A percentile compares a stretch with the other conserved stretches of the same genome.
Conservation (phyloP, 2,797 vertebrate genomes). For the Macrochelys suwanniensis region DNA sequence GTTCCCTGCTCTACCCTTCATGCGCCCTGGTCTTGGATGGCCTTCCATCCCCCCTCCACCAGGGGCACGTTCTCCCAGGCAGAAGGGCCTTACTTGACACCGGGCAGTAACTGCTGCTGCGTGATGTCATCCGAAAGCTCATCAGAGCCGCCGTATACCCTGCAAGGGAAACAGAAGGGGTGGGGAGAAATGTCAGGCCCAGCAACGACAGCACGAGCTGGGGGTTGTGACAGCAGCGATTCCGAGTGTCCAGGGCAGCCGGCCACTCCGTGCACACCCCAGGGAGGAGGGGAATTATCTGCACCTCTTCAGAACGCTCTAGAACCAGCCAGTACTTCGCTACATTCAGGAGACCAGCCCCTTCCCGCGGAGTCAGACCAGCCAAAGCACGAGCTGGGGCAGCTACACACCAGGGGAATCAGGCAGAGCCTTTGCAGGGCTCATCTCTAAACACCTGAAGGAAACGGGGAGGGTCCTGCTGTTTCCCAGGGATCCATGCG, state of each 20-base stretch:
- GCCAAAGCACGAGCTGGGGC: background rate
- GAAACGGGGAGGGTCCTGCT: background rate
- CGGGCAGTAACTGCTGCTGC: slow-evolving; percentile 95
- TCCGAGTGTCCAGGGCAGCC: background rate
- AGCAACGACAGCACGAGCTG: no score
- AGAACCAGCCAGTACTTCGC: background rate
- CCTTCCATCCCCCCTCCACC: background rate
- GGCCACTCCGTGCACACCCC: background rate
- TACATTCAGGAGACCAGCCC: background rate
- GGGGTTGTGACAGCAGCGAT: fast-evolving
- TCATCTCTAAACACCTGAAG: background rate
- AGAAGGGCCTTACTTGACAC: slow-evolving; percentile 90
- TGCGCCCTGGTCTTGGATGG: fast-evolving
- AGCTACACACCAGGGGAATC: background rate
- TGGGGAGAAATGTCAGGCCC: no score
- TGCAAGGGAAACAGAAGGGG: slow-evolving; percentile 36
- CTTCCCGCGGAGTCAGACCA: background rate
- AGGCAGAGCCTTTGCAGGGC: background rate
- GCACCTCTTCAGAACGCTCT: background rate
- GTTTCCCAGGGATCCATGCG: background rate
- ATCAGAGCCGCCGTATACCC: slow-evolving; percentile 90
- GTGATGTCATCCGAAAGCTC: slow-evolving; percentile 98
- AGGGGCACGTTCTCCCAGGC: background rate
- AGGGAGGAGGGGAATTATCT: background rate
- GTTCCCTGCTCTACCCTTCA: background rate